Evolutionary conservation across 2,797 vertebrate species (phyloP).

Genomic region (Anabas testudineus): DNA sequence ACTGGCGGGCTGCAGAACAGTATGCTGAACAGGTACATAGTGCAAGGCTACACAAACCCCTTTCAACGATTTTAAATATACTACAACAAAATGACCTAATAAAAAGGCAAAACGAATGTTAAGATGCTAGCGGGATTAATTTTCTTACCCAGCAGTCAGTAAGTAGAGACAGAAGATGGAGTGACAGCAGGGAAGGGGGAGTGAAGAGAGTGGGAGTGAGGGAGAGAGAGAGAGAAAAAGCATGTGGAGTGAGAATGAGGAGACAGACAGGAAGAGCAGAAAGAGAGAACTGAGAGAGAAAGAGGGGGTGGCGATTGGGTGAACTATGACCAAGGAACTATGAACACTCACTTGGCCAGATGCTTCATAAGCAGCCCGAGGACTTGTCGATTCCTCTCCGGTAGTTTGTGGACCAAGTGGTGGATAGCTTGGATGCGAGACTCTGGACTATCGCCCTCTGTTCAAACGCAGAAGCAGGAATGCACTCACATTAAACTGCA

Average conservation of each 20-base stretch:
- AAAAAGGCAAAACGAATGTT: conserved; percentile 44
- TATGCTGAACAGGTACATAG: conserved; percentile 49
- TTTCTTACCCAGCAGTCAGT: conserved; percentile 69
- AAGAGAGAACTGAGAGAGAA: conserved; percentile 63
- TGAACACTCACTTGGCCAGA: conserved; percentile 93
- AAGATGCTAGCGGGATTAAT: conserved; percentile 55
- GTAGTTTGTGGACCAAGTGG: conserved; percentile 95
- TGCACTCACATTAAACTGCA: conserved; percentile 58
- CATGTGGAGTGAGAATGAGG: conserved; percentile 83
- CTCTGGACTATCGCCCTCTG: conserved; percentile 94
- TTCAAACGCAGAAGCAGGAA: conserved; percentile 56
- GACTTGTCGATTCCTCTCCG: conserved; percentile 95
- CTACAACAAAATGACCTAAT: conserved; percentile 45
- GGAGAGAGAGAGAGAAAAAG: conserved; percentile 75
- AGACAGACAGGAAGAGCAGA: conserved; percentile 81
- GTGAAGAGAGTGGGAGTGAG: conserved; percentile 83
- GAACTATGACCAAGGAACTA: conserved; percentile 72
- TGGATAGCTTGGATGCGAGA: conserved; percentile 94
- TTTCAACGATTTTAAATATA: conserved; percentile 46
- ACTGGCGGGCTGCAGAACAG: conserved; percentile 36
- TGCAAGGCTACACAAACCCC: conserved; percentile 31
- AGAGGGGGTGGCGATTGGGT: conserved; percentile 66
- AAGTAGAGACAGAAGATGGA: conserved; percentile 79
- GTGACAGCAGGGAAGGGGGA: conserved; percentile 85
- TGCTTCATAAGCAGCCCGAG: conserved; percentile 96